Percentiles rank a stretch among this genome's conserved stretches.
phyloP scores from a whole-genome alignment of 2,888 invertebrate species.

The Biston stratarius region DNA sequence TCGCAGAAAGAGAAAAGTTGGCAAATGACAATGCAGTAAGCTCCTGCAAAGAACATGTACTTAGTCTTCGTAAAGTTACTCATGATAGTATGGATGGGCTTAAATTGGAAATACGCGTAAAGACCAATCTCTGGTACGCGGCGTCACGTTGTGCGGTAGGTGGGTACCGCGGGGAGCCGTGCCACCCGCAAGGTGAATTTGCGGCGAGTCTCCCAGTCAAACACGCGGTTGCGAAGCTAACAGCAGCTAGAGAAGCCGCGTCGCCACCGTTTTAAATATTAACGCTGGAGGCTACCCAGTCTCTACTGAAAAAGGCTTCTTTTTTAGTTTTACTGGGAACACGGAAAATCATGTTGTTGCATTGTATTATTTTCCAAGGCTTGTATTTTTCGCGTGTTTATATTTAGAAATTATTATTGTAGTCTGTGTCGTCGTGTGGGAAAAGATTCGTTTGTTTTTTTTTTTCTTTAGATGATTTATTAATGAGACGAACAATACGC shows the following conservation, averaged over 20 bases:
- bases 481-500: too few species aligned
- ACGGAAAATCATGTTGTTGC: too few species aligned
- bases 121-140: not conserved
- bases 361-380: too few species aligned
- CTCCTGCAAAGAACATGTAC: not conserved
- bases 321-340: too few species aligned
- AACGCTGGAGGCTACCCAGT: slow-evolving; percentile 62
- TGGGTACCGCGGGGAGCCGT: slow-evolving; percentile 6
- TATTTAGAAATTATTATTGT: too few species aligned
- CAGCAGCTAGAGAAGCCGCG: slow-evolving; percentile 77
- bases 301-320: slow-evolving; percentile 57
- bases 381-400: too few species aligned
- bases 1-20: not conserved
- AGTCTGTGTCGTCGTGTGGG: too few species aligned
- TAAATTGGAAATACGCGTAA: not conserved
- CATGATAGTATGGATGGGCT: not conserved
- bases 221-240: slow-evolving; percentile 66
- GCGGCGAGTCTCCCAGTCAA: slow-evolving; percentile 52
- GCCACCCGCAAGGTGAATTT: slow-evolving; percentile 24
- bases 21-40: not conserved
- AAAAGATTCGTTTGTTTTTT: too few species aligned
- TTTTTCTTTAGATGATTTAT: too few species aligned
- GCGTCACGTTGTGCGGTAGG: not conserved
- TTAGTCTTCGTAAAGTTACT: not conserved
- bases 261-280: slow-evolving; percentile 76